Evolutionary conservation across 2,113 vertebrate genomes (phyloP).

Genomic region (Pristiophorus japonicus): DNA sequence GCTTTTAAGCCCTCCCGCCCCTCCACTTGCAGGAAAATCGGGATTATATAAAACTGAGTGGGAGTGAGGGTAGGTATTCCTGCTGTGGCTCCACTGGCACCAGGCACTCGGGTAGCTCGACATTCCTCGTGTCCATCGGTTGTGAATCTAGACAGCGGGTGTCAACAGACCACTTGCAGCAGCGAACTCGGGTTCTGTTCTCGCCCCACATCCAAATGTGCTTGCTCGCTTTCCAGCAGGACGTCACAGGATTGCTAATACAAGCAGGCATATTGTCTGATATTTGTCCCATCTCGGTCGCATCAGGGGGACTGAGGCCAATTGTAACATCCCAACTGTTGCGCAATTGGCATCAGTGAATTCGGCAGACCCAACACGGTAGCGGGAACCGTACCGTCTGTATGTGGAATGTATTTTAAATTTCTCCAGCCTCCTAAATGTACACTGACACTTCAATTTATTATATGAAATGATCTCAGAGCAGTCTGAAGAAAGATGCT

Average conservation of each 20-base stretch:
- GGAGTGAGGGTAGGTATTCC: not conserved
- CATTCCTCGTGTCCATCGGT: not conserved
- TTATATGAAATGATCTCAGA: not conserved
- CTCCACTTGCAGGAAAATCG: not conserved
- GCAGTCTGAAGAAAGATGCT: not conserved
- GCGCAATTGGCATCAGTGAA: not conserved
- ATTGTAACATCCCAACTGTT: too few species aligned
- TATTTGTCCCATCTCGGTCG: not conserved
- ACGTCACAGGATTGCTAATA: not conserved
- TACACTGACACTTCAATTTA: not conserved
- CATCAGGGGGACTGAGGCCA: not conserved
- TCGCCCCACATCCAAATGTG: not conserved
- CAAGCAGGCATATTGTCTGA: not conserved
- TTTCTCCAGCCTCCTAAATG: not conserved
- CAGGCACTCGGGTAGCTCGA: not conserved
- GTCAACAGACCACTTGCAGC: not conserved
- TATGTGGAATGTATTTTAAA: not conserved
- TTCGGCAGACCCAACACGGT: not conserved
- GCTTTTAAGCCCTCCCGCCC: not conserved
- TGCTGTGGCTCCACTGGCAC: not conserved
- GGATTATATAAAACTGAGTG: not conserved
- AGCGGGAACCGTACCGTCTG: not conserved
- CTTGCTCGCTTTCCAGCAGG: not conserved
- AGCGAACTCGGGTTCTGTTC: not conserved
- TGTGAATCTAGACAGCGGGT: not conserved